phyloP scores from a whole-genome alignment of 2,888 invertebrate genomes.

The Drosophila austrosaltans region DNA sequence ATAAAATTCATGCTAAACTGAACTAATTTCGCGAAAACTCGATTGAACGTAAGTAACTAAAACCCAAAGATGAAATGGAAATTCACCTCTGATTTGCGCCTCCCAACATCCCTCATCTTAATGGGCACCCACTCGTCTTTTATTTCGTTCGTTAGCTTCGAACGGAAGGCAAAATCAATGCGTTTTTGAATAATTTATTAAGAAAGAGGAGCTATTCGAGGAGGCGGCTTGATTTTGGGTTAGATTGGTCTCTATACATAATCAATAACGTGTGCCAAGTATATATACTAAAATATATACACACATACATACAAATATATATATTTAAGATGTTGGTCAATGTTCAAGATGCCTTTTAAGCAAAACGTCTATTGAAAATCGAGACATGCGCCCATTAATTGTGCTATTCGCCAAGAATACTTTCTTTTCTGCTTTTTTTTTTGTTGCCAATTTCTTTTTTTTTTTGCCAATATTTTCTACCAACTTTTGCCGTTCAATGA shows the following conservation, averaged over 20 bases:
- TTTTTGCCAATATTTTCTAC: background rate
- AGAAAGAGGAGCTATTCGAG: constrained; percentile 27
- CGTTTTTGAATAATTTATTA: constrained; percentile 55
- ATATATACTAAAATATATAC: too few relatives aligned
- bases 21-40: constrained; percentile 55
- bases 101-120: background rate
- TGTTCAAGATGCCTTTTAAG: background rate
- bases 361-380: background rate
- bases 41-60: constrained; percentile 52
- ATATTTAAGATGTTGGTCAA: constrained; percentile 18
- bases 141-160: constrained; percentile 4
- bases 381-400: constrained; percentile 5
- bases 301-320: background rate
- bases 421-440: background rate
- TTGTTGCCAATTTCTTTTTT: background rate
- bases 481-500: background rate
- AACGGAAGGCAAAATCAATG: constrained; percentile 40
- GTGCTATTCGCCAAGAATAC: background rate
- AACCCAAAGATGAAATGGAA: constrained; percentile 35
- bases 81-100: constrained; percentile 34
- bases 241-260: background rate
- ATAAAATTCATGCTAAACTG: constrained; percentile 59
- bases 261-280: too few relatives aligned
- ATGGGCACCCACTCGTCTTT: background rate
- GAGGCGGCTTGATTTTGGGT: background rate